Evolutionary conservation across 2,888 invertebrate species (phyloP).

Genomic region (Monochamus alternatus): DNA sequence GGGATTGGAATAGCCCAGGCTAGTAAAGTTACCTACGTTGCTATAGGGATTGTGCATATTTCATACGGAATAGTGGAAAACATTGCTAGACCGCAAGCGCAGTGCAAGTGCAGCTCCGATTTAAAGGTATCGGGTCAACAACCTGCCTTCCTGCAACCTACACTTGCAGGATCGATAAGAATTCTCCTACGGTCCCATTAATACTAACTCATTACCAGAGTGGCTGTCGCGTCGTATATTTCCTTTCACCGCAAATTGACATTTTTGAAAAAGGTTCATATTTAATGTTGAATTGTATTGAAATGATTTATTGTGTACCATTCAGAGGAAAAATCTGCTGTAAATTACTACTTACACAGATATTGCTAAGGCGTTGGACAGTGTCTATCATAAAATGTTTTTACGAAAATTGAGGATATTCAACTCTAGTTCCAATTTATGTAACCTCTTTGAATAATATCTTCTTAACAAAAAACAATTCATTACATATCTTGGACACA

Average conservation of each 20-base stretch:
- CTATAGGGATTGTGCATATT: slow-evolving; percentile 6
- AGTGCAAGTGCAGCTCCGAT: slow-evolving; percentile 18
- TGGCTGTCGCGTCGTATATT: not conserved
- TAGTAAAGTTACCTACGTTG: not conserved
- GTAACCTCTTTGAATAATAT: too few relatives aligned
- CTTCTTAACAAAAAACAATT: too few relatives aligned
- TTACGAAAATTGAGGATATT: too few relatives aligned
- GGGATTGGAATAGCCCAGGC: not conserved
- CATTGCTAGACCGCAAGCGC: not conserved
- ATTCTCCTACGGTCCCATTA: slow-evolving; percentile 22
- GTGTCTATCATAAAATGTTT: too few relatives aligned
- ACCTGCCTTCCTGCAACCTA: slow-evolving; percentile 29
- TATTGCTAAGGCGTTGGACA: too few relatives aligned
- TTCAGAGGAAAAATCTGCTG: not conserved
- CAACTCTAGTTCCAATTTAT: too few relatives aligned
- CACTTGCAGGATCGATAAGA: slow-evolving; percentile 34
- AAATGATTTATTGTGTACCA: not conserved
- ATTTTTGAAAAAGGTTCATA: not conserved
- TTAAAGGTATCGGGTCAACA: slow-evolving; percentile 30
- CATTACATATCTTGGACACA: too few relatives aligned
- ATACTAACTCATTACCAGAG: slow-evolving; percentile 18
- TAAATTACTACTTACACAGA: not conserved
- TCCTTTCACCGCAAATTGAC: slow-evolving; percentile 1
- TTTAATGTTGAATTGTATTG: not conserved
- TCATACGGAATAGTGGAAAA: not conserved